phyloP scores from a whole-genome alignment of 1,140 invertebrate genomes.

The Spodoptera frugiperda region DNA sequence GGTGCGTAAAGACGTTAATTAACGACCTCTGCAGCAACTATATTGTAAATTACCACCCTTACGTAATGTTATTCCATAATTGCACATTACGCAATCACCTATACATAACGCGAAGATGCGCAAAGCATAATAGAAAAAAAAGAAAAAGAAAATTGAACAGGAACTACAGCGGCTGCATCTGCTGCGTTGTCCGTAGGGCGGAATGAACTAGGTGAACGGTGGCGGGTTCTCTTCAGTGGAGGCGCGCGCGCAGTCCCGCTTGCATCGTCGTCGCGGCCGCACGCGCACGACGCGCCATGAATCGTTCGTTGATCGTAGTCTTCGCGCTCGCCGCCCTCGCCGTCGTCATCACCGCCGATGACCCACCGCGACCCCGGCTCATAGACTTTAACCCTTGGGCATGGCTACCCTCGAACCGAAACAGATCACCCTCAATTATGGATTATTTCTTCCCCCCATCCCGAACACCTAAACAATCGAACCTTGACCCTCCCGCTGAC shows the following conservation, averaged over 20 bases:
- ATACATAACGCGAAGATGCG: slow-evolving; percentile 20
- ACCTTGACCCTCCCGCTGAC: slow-evolving; percentile 74
- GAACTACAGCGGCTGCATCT: slow-evolving; percentile 64
- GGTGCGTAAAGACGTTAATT: neutral
- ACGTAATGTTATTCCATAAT: slow-evolving; percentile 8
- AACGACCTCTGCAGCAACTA: neutral
- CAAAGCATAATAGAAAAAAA: neutral
- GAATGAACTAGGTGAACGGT: slow-evolving; percentile 69
- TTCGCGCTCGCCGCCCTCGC: slow-evolving; percentile 74
- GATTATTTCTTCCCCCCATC: slow-evolving; percentile 85
- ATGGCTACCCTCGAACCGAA: slow-evolving; percentile 78
- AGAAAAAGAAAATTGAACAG: slow-evolving; percentile 48
- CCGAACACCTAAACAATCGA: slow-evolving; percentile 82
- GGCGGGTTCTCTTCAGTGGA: slow-evolving; percentile 58
- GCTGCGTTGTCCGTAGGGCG: slow-evolving; percentile 69
- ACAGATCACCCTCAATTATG: slow-evolving; percentile 83
- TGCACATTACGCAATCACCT: slow-evolving; percentile 23
- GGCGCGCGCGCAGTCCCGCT: slow-evolving; percentile 78
- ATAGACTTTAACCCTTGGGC: slow-evolving; percentile 82
- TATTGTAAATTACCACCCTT: slow-evolving; percentile 14
- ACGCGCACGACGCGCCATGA: slow-evolving; percentile 78
- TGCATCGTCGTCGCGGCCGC: slow-evolving; percentile 77
- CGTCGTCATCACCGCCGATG: slow-evolving; percentile 60
- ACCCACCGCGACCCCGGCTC: slow-evolving; percentile 69
- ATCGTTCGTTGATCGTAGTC: slow-evolving; percentile 63